A percentile compares a stretch with the other conserved stretches of the same genome.
phyloP scores from a whole-genome alignment of 30 jellyfish, hydroid and myxozoan genomes.

The Turritopsis dohrnii region DNA sequence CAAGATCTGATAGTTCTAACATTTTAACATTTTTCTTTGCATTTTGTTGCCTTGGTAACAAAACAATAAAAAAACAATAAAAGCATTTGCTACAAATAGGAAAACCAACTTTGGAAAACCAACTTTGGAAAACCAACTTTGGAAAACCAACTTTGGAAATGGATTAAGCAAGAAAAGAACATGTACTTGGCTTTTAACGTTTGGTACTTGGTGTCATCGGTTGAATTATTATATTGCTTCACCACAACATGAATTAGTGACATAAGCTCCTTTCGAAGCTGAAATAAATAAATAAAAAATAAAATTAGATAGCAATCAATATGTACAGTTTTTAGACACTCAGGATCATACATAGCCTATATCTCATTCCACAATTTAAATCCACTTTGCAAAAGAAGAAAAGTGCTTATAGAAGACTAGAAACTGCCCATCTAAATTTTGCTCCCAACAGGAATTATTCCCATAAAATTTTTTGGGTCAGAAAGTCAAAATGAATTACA shows the following conservation, averaged over 20 bases:
- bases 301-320: neutral
- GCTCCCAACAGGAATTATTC: neutral
- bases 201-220: neutral
- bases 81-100: neutral
- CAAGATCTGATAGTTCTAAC: slow-evolving; percentile 64
- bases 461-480: neutral
- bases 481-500: neutral
- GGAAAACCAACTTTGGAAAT: neutral
- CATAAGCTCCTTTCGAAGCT: slow-evolving; percentile 32
- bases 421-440: neutral
- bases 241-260: slow-evolving; percentile 23
- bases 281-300: neutral
- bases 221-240: slow-evolving; percentile 1
- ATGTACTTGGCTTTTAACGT: slow-evolving; percentile 19
- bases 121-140: neutral
- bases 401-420: neutral
- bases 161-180: neutral
- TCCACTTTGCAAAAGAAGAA: too few relatives aligned
- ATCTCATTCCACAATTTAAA: too few relatives aligned
- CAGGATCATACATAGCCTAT: too few relatives aligned
- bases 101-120: neutral
- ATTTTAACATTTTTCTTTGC: slow-evolving; percentile 28
- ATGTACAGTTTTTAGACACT: too few relatives aligned
- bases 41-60: neutral
- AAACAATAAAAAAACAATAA: neutral